Base-by-base conservation (phyloP, 2,113 vertebrate species). In the Baryphthengus martii region DNA sequence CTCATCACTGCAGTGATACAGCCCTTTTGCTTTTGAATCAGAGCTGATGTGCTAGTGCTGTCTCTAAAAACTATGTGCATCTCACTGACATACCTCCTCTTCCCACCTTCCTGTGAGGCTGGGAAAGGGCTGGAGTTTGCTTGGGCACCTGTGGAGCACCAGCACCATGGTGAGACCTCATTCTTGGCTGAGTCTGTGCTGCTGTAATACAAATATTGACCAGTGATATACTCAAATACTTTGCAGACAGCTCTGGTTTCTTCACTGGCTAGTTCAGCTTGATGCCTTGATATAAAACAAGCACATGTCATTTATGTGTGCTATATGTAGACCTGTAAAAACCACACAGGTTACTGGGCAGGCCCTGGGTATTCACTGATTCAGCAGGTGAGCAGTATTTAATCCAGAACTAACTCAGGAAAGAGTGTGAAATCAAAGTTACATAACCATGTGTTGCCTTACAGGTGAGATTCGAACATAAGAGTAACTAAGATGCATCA, bases 1-100 rank as follows among this genome's bases (percentile, higher is more conserved):
- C 50, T 40, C 31, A 6, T 33, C 25, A 10, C 20, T 28, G 31
- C 1, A 1, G 5, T 0, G 1, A 33, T 1, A 11, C 28, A 71
- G 13, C 4, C 21, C 24, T 11, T 77, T 45, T 37, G 24, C 17
- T 85, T 35, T 72, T 0, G 0, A 53, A 6, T 20, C 58, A 29
- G 39, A 79, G 44, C 28, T 45, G 56, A 37, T 37, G 31, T 4
- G 1, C 23, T 59, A 28, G 3, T 6, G 8, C 11, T 2, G 3
- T 18, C 40, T 28, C 59, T 56, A 11, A 77, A 70, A 86, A 50
- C 9, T 29, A 7, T 4, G 20, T 4, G 21, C 19, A 18, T 44
- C 40, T 70, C 3, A 2, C 42, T 44, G 17, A 19, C 3, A 1
- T n/a, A n/a, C n/a, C 42, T 65, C 66, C 56, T 63, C 39, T 55